A percentile compares a stretch with the other conserved stretches of the same genome.
phyloP scores from a whole-genome alignment of 2,113 vertebrate genomes.

The Zosterops lateralis region DNA sequence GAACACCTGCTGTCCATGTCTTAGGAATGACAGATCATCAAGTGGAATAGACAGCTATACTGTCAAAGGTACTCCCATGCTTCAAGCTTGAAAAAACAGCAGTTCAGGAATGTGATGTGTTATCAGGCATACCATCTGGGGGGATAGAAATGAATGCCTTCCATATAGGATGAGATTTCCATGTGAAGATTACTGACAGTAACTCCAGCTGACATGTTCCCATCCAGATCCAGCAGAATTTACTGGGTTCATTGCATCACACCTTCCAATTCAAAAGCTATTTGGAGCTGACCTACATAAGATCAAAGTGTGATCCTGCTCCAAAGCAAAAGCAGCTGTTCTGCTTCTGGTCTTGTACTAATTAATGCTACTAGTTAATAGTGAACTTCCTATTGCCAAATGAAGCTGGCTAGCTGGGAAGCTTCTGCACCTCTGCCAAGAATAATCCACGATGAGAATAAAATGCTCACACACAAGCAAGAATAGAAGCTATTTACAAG shows the following conservation, averaged over 20 bases:
- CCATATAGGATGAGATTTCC: neutral
- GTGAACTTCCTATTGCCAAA: neutral
- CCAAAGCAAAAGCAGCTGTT: neutral
- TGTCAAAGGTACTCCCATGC: neutral
- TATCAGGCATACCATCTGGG: neutral
- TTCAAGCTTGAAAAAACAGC: conserved; percentile 8
- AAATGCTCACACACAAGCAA: neutral
- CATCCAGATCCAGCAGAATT: neutral
- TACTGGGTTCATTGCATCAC: neutral
- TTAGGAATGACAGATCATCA: conserved; percentile 6
- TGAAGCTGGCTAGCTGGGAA: neutral
- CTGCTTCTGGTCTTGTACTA: neutral
- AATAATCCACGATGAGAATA: neutral
- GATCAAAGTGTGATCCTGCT: neutral
- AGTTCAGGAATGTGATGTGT: neutral
- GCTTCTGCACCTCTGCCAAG: neutral
- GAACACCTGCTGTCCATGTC: neutral
- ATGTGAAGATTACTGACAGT: neutral
- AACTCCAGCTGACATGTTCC: neutral
- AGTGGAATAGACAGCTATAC: conserved; percentile 11
- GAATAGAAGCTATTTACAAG: neutral
- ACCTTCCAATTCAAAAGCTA: neutral
- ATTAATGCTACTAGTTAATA: neutral
- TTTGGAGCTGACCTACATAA: conserved; percentile 1
- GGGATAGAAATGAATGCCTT: neutral